Evolutionary conservation across 2,113 vertebrate species (phyloP).

Genomic region (Fregata magnificens): DNA sequence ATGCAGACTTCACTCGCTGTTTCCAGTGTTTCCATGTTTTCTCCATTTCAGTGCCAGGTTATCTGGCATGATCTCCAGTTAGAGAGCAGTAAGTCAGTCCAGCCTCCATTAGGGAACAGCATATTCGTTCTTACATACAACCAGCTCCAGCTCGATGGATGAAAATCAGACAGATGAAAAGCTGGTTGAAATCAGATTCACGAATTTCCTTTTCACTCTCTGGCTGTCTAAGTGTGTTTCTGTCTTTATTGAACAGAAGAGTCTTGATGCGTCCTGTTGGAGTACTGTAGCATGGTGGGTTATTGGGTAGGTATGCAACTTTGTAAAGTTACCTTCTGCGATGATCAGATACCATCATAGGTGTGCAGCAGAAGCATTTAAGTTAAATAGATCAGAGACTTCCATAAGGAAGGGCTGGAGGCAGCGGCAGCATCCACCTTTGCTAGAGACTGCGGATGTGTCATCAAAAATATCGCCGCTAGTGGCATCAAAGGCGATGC

Average conservation of each 20-base stretch:
- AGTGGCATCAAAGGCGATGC: constrained; percentile 10
- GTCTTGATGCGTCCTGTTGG: background rate
- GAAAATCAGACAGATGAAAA: background rate
- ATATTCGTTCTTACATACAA: background rate
- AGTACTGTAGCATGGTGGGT: background rate
- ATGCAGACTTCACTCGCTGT: background rate
- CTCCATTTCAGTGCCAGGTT: background rate
- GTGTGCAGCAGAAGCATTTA: background rate
- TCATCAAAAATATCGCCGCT: background rate
- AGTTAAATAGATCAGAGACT: background rate
- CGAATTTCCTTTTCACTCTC: background rate
- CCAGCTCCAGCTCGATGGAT: background rate
- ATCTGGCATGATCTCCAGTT: background rate
- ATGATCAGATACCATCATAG: background rate
- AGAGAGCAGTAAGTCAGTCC: background rate
- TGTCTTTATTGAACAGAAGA: background rate
- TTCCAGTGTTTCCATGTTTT: background rate
- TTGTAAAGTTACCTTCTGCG: background rate
- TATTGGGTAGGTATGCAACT: background rate
- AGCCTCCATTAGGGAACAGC: background rate
- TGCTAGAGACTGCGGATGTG: background rate
- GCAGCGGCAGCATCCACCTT: background rate
- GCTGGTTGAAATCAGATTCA: background rate
- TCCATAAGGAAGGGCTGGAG: background rate
- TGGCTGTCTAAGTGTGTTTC: background rate